Evolutionary conservation across 2,888 invertebrate genomes (phyloP), one percentile per base, ranked within the genome.

Genomic region (Strigamia crassipes): DNA sequence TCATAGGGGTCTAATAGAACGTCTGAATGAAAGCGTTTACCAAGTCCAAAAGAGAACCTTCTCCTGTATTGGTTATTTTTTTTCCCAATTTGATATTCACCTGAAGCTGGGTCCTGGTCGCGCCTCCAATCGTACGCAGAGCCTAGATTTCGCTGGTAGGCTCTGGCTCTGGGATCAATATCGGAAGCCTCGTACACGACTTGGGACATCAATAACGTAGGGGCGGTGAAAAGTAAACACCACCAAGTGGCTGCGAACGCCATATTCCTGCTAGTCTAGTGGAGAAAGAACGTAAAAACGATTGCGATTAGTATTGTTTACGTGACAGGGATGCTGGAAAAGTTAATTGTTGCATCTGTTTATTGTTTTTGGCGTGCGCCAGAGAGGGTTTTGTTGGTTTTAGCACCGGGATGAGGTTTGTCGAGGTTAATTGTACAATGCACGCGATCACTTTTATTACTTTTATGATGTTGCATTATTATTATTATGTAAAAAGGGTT

Each of bases 1-100:
- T 41, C 21, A 10, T 79, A 15, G 15, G 8, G 12, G 1, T 38
- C 41, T 21, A 38, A 18, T 27, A n/a, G n/a, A n/a, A 27, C 31
- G n/a, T 78, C 78, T 27, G 38, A 18, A 38, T 79, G 23, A 61
- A 23, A 38, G 23, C 79, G 79, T 79, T 79, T 79, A 38, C 79
- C 79, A 79, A 79, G 31, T 38, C 79, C 79, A 38, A 79, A 79
- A 79, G 34, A 79, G 21, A 79, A 79, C n/a, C 79, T 31, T 38
- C 79, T 51, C 51, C 51, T 51, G 15, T 51, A 51, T 3, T 51
- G 51, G 18, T 51, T 18, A 51, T 51, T 15, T 51, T 51, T 51
- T 51, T 51, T 51, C 18, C 51, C 51, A 15, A 51, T 18, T 51
- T 51, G n/a, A 51, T 51, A 51, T 51, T 51, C 51, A 51, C 51